Conservation (phyloP, 2,888 invertebrate species). For the Buathra laborator region DNA sequence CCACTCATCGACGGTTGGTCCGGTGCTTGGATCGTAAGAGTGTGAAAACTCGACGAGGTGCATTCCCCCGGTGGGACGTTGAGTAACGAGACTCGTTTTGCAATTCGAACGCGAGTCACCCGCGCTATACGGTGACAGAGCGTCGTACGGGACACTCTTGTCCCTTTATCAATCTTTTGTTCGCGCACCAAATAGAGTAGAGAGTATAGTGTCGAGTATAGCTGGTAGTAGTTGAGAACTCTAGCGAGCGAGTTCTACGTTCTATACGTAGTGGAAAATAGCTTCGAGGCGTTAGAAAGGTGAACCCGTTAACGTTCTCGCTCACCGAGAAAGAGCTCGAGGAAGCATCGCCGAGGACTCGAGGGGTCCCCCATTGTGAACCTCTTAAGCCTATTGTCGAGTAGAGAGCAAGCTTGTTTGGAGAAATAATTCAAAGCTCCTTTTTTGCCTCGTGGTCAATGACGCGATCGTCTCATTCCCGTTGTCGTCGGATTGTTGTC, state of each 20-base stretch:
- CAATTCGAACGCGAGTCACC: conserved; percentile 60
- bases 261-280: conserved; percentile 33
- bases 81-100: conserved; percentile 64
- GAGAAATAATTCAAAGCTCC: conserved; percentile 64
- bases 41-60: conserved; percentile 57
- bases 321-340: conserved; percentile 18
- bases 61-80: conserved; percentile 43
- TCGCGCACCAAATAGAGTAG: conserved; percentile 49
- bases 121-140: conserved; percentile 55
- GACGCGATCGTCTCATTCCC: conserved; percentile 46
- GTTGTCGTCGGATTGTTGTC: conserved; percentile 31
- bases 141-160: conserved; percentile 40
- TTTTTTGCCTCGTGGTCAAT: conserved; percentile 45
- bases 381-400: conserved; percentile 56
- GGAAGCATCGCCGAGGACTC: conserved; percentile 50
- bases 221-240: not conserved
- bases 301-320: conserved; percentile 61
- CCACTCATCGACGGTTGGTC: conserved; percentile 44
- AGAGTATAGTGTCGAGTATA: conserved; percentile 19
- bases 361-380: conserved; percentile 44
- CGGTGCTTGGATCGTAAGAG: conserved; percentile 33
- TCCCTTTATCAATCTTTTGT: conserved; percentile 68
- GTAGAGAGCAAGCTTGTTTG: conserved; percentile 57
- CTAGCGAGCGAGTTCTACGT: conserved; percentile 1
- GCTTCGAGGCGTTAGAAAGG: conserved; percentile 55